phyloP scores from a whole-genome alignment of 2,113 vertebrate genomes.

The Tetrax tetrax region DNA sequence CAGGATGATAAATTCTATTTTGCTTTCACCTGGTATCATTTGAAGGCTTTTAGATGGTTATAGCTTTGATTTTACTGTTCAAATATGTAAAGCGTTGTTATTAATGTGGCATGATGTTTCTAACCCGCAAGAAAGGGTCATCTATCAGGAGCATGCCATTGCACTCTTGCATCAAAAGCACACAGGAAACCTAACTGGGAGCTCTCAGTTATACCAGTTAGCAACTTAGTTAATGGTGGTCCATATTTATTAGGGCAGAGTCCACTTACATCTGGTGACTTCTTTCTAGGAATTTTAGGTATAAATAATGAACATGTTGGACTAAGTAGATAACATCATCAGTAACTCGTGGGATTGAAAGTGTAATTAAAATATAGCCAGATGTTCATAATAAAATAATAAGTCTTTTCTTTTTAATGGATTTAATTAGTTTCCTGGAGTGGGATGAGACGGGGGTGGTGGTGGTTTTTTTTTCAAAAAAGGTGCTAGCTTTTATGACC shows the following conservation, averaged over 20 bases:
- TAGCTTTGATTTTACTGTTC: neutral
- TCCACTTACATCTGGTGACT: neutral
- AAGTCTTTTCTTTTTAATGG: neutral
- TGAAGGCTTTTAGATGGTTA: neutral
- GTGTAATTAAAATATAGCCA: neutral
- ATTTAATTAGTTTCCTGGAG: neutral
- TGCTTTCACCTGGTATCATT: neutral
- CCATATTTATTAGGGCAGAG: neutral
- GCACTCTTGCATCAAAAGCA: neutral
- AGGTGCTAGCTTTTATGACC: neutral
- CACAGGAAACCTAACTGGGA: neutral
- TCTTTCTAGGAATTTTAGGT: neutral
- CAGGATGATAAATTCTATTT: neutral
- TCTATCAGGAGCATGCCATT: neutral
- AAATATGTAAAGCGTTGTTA: neutral
- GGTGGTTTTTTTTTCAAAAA: neutral
- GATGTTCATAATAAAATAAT: neutral
- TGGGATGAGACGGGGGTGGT: fast-evolving
- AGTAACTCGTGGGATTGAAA: neutral
- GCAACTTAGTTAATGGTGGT: neutral
- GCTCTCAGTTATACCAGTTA: neutral
- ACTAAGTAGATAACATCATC: neutral
- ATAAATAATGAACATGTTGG: neutral
- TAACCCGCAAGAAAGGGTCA: neutral
- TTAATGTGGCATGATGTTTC: neutral